Conservation (phyloP, 2,797 vertebrate species). For the Aselliscus stoliczkanus region DNA sequence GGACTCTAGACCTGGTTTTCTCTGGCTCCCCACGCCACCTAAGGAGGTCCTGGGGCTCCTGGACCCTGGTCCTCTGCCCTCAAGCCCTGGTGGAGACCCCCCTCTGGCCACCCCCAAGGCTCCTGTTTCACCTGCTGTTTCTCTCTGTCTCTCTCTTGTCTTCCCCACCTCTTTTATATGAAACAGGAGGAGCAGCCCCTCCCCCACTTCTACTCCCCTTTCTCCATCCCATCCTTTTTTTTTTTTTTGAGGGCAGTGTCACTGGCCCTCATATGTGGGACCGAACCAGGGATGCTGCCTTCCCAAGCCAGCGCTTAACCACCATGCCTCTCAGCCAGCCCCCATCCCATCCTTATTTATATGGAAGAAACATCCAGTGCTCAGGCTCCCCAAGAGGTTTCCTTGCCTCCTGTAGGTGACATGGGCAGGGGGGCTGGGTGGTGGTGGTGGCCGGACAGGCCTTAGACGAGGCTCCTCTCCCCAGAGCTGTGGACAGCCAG, state of each 20-base stretch:
- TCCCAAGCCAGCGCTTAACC: too few relatives aligned
- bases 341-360: background rate
- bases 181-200: background rate
- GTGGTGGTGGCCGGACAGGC: background rate
- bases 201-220: background rate
- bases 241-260: too few relatives aligned
- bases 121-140: background rate
- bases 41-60: background rate
- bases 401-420: background rate
- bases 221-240: background rate
- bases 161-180: background rate
- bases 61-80: background rate
- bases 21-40: background rate
- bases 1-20: background rate
- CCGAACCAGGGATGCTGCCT: too few relatives aligned
- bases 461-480: background rate
- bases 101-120: background rate
- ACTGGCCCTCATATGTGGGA: too few relatives aligned
- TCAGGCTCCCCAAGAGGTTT: background rate
- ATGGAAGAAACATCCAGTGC: background rate
- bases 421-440: too few relatives aligned
- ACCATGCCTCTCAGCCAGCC: too few relatives aligned
- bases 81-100: background rate
- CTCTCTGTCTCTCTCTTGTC: background rate
- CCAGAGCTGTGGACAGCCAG: background rate